Base-by-base conservation (phyloP, 64 coral and sea anemone species). In the Acropora tenuis region DNA sequence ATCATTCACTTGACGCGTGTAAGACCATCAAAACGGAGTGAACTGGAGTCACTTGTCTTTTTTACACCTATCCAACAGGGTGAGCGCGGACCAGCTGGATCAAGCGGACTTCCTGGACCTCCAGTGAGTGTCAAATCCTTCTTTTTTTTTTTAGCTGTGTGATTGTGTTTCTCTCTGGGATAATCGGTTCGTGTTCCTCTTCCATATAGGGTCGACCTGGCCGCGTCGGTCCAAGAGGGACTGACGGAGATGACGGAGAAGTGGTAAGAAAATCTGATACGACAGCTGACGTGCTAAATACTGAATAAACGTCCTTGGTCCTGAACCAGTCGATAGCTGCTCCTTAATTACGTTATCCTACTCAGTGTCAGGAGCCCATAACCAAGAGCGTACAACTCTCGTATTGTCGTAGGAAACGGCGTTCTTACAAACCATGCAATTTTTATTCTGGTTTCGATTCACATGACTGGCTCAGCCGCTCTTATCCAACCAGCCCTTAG, bases 41-140 rank as follows among this genome's bases (percentile, higher is more conserved):
- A 30, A 42, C 11, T 74, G 4, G 20, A 74, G 41, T 6, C 8
- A 2, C 7, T 17, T 8, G 10, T 40, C 2, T 5, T 13, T 2
- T 42, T 41, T 10, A 42, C 3, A 16, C 59, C 67, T 18, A 47
- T 40, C 30, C 0, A 47, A 71, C 82, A 85, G 82, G 82, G 82
- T 72, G 82, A 85, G 9, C 82, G 65, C n/a, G 82, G 82, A 10
- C 82, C 63, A 50, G n/a, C 19, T 72, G 82, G 82, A 49, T 7
- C 67, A 16, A 11, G 15, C 8, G 82, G 82, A n/a, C 44, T 66
- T 47, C 82, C 66, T 69, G 82, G 82, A 85, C 82, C 65, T 49
- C 82, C 61, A 6, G 82, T 46, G 49, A 85, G 82, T 85, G 17
- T 2, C 61, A 4, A 4, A 69, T 8, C 43, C 41, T 45, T 81